phyloP scores from a whole-genome alignment of 1,140 invertebrate species.

The Zaprionus taronus region DNA sequence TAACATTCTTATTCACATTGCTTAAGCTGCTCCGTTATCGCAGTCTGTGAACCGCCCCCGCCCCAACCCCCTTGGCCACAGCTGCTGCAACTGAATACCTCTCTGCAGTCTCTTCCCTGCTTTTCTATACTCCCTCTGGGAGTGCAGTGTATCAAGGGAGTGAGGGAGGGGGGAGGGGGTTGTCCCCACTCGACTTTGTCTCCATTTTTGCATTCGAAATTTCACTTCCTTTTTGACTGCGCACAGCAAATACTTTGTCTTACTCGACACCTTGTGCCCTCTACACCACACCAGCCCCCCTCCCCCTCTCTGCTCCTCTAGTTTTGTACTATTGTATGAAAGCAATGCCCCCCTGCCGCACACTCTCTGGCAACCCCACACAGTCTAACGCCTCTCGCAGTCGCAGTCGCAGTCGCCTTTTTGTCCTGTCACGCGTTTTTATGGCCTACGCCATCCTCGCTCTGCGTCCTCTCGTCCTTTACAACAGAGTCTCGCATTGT shows the following conservation, averaged over 20 bases:
- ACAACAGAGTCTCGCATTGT: conserved; percentile 30
- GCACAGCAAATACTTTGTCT: conserved; percentile 66
- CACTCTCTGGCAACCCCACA: conserved; percentile 1
- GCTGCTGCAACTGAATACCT: conserved; percentile 37
- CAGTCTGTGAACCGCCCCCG: neutral
- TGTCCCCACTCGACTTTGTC: conserved; percentile 42
- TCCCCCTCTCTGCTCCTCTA: neutral
- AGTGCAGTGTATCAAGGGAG: no score
- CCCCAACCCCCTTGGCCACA: neutral
- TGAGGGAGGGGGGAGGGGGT: neutral
- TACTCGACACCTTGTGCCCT: conserved; percentile 31
- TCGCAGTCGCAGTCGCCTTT: conserved; percentile 40
- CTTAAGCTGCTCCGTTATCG: conserved; percentile 33
- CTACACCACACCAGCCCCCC: neutral
- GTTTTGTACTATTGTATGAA: conserved; percentile 4
- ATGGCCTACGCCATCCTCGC: conserved; percentile 43
- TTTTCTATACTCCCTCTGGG: conserved; percentile 20
- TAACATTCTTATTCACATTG: conserved; percentile 29
- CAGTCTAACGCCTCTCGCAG: conserved; percentile 53
- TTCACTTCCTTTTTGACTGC: conserved; percentile 61
- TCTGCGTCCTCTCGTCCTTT: conserved; percentile 29
- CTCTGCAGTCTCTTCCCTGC: neutral
- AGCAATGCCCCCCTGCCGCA: neutral
- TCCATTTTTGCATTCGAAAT: conserved; percentile 52
- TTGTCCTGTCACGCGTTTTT: conserved; percentile 69